Evolutionary conservation across 2,888 invertebrate genomes (phyloP), one percentile per base, ranked within the genome.

Genomic region (Lasioglossum calceatum): DNA sequence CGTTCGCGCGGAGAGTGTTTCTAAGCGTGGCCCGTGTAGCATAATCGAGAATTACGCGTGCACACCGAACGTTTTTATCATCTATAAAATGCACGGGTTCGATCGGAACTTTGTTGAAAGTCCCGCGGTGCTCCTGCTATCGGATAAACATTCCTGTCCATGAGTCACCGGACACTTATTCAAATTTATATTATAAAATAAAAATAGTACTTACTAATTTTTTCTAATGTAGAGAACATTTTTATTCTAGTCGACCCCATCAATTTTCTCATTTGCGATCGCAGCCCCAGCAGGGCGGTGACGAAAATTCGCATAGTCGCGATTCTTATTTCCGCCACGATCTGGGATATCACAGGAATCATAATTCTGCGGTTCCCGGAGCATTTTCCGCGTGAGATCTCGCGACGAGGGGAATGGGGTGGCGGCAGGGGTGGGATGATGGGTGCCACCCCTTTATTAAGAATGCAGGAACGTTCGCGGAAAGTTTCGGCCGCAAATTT

Each of bases 401-500:
- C 81, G 23, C 36, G 12, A 4, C 14, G 8, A n/a, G 58, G 2
- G 7, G 7, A 3, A 16, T 32, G 23, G 23, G 1, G 23, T 8
- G n/a, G 27, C 44, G 4, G 44, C 44, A 44, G 16, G 7, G 76
- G 54, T 10, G 14, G 7, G 19, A 10, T 1, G 19, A 16, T 10
- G 36, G 19, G 19, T 39, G 32, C 70, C 70, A 23, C 12, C 39
- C 70, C 70, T 70, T 77, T 67, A 61, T 71, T 64, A 77, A 44
- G 76, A 64, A 82, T 72, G 75, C 64, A 82, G 19, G 54, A 72
- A 44, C 50, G n/a, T 36, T 61, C 67, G 64, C 47, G 83, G 67
- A 50, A 83, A 83, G 67, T 84, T 79, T 70, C 32, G 32, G 7
- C 42, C 27, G 61, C 44, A 42, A 76, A 79, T 80, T 84, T 78